A percentile compares a stretch with the other conserved stretches of the same genome.
phyloP scores from a whole-genome alignment of 2,888 invertebrate species.

The Netelia virgata region DNA sequence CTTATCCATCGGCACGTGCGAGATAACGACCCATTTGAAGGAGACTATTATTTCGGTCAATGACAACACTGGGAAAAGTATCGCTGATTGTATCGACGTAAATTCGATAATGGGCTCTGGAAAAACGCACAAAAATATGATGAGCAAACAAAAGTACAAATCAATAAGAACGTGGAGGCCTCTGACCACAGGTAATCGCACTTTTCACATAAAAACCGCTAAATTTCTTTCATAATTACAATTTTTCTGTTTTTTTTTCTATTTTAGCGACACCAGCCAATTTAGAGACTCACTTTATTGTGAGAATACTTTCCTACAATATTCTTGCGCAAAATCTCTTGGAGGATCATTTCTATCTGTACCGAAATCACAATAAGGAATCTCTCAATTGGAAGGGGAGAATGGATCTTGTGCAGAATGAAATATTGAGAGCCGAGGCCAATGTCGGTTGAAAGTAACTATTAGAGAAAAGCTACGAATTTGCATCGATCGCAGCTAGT shows the following conservation, averaged over 20 bases:
- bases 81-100: slow-evolving; percentile 62
- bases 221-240: background rate
- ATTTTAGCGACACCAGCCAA: slow-evolving; percentile 74
- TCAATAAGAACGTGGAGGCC: slow-evolving; percentile 78
- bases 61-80: slow-evolving; percentile 9
- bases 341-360: slow-evolving; percentile 90
- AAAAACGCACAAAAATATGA: slow-evolving; percentile 52
- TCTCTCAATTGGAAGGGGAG: slow-evolving; percentile 91
- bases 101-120: slow-evolving; percentile 46
- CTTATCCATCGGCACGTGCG: slow-evolving; percentile 6
- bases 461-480: background rate
- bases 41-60: background rate
- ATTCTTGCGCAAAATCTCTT: slow-evolving; percentile 94
- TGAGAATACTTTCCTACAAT: slow-evolving; percentile 94
- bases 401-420: slow-evolving; percentile 86
- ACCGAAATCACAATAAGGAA: slow-evolving; percentile 87
- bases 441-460: slow-evolving; percentile 86
- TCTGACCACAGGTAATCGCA: slow-evolving; percentile 72
- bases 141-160: slow-evolving; percentile 76
- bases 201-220: slow-evolving; percentile 15
- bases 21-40: background rate
- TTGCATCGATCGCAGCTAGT: background rate
- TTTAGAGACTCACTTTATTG: slow-evolving; percentile 85
- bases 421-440: slow-evolving; percentile 87
- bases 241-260: slow-evolving; percentile 29